Conservation (phyloP, 2,113 vertebrate species). For the Furnarius figulus region DNA sequence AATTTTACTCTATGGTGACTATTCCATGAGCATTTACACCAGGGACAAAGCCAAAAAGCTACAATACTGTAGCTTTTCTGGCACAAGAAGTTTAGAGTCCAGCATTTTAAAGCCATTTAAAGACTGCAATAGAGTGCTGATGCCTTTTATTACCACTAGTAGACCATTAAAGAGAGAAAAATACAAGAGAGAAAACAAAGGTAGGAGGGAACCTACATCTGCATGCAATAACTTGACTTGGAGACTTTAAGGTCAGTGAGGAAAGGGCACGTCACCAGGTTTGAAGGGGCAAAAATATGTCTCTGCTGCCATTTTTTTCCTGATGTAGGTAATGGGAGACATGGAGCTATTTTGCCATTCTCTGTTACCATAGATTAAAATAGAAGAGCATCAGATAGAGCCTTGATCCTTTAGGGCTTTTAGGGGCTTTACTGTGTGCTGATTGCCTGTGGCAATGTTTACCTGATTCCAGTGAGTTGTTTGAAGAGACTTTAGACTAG, state of each 20-base stretch:
- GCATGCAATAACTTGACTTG: not conserved
- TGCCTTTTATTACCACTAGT: not conserved
- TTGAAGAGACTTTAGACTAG: slow-evolving; percentile 22
- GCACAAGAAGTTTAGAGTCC: not conserved
- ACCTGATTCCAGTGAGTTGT: not conserved
- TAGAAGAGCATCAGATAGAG: not conserved
- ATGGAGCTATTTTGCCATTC: not conserved
- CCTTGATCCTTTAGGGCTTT: not conserved
- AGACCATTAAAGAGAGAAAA: not conserved
- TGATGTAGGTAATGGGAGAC: not conserved
- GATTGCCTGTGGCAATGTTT: not conserved
- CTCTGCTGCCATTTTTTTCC: not conserved
- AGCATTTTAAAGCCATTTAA: not conserved
- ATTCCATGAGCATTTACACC: not conserved
- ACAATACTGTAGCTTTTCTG: not conserved
- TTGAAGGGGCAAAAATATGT: not conserved
- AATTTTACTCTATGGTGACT: not conserved
- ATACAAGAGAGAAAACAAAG: not conserved
- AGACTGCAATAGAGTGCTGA: rapidly evolving
- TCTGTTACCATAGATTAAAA: not conserved
- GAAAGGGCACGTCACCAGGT: not conserved
- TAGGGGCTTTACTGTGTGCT: not conserved
- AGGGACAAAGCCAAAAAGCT: not conserved
- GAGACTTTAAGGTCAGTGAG: not conserved
- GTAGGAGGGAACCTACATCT: rapidly evolving